A percentile compares a stretch with the other conserved stretches of the same genome.
phyloP scores from a whole-genome alignment of 1,140 invertebrate species.

The Mizuhopecten yessoensis region DNA sequence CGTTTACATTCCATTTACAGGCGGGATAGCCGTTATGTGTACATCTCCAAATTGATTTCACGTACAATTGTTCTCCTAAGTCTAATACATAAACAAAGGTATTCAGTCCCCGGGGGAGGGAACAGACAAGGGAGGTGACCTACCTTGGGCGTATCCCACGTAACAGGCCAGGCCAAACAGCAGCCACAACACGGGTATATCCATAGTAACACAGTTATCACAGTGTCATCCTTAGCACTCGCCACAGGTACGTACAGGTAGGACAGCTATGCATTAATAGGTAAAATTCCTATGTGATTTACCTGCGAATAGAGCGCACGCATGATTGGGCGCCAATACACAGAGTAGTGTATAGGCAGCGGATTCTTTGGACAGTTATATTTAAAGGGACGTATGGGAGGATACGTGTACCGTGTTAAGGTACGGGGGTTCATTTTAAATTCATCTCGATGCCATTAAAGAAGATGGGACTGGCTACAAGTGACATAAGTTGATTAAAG shows the following conservation, averaged over 20 bases:
- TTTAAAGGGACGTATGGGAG: no score
- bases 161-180: not conserved
- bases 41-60: not conserved
- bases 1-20: not conserved
- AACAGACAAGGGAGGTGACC: not conserved
- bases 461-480: not conserved
- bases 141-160: not conserved
- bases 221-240: not conserved
- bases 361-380: not conserved
- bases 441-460: not conserved
- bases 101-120: not conserved
- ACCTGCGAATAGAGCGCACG: not conserved
- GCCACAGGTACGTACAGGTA: not conserved
- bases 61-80: not conserved
- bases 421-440: no score
- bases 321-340: slow-evolving; percentile 30
- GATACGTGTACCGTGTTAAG: no score
- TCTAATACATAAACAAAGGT: not conserved
- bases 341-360: not conserved
- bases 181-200: not conserved
- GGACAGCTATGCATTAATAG: not conserved
- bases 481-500: not conserved
- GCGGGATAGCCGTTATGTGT: not conserved
- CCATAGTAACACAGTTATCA: not conserved
- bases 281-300: not conserved